Base-by-base conservation (phyloP, 2,888 invertebrate genomes). In the Hoplodrina ambigua region DNA sequence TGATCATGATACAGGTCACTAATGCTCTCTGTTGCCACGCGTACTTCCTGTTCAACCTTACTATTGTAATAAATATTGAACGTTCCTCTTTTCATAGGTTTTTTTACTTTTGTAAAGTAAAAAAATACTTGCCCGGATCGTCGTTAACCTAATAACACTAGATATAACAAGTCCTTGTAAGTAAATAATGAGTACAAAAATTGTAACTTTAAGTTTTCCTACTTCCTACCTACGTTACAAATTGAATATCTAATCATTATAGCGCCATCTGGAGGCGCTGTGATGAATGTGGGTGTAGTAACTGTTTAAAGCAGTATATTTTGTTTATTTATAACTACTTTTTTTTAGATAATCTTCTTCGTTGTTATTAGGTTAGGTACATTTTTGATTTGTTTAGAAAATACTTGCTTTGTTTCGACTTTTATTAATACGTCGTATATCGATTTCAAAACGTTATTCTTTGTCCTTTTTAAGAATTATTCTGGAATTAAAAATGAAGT, bases 1-100 rank as follows among this genome's bases (percentile, higher is more conserved):
- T 86, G 88, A 87, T 89, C 87, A 87, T 87, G 85, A 86, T 87
- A 88, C 87, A 87, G 86, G 85, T 87, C 88, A 89, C 80, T 83
- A 84, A 83, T 84, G 71, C 73, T 84, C 79, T 80, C 79, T 60
- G 74, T 68, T 80, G 78, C 75, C 75, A 75, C 61, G 56, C 66
- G 61, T 54, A 69, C 67, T 80, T 83, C 75, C 71, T 79, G 72
- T 80, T 71, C 68, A 78, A 79, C 78, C 71, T 71, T 73, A 75
- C 49, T 73, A 62, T 50, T 56, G 25, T 72, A 64, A 52, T 62
- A 56, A 69, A 69, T 56, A 50, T 62, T 41, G 53, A 11, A 33
- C 19, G 4, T 19, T 53, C 11, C 25, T 49, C 11, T 41, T 33
- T 20, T 55, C 41, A 5, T 30, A 17, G n/a, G n/a, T n/a, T n/a